Evolutionary conservation across 2,113 vertebrate genomes (phyloP), one percentile per base, ranked within the genome.

Genomic region (Rhegmatorhina hoffmannsi): DNA sequence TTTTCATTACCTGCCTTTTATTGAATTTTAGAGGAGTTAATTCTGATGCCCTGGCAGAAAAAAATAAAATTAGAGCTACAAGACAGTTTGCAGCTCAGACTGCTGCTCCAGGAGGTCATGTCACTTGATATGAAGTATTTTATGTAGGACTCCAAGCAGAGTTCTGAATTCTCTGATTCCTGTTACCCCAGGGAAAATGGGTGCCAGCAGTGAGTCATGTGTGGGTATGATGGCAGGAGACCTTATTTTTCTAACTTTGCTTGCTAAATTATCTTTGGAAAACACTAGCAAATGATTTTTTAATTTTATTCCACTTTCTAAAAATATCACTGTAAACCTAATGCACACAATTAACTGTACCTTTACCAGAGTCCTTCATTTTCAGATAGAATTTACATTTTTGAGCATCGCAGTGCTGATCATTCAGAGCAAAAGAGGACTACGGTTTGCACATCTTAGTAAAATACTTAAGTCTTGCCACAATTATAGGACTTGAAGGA

Each of bases 11-110:
- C 12, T 36, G 38, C 2, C 59, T 59, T 74, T 52, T 60, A 81
- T 16, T 72, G 80, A 72, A 84, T 89, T 95, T 82, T 82, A 89
- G 64, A 93, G 67, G n/a, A 93, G 24, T 56, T 92, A 84, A 81
- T 75, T 93, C 69, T 78, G 80, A 94, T 49, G 36, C 10, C 18
- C 12, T 47, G 11, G 23, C 12, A 89, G 72, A 67, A 83, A 78
- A 94, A 82, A 62, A 70, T 18, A 79, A 87, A 60, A 26, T 17
- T 89, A 83, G 36, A 84, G 13, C 43, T 81, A 55, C 33, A 74
- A 69, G 68, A 79, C 52, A 59, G 34, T 94, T 70, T 36, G 33
- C 55, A 89, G 85, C 59, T 89, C 68, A 86, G 64, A 66, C 23
- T 85, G 52, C 76, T 84, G 62, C 70, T 96, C 91, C 73, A 89